These are phyloP conservation scores for Pteropus rufus DNA, from an alignment of 2,797 vertebrate species.

Conservation along the genomic window DNA sequence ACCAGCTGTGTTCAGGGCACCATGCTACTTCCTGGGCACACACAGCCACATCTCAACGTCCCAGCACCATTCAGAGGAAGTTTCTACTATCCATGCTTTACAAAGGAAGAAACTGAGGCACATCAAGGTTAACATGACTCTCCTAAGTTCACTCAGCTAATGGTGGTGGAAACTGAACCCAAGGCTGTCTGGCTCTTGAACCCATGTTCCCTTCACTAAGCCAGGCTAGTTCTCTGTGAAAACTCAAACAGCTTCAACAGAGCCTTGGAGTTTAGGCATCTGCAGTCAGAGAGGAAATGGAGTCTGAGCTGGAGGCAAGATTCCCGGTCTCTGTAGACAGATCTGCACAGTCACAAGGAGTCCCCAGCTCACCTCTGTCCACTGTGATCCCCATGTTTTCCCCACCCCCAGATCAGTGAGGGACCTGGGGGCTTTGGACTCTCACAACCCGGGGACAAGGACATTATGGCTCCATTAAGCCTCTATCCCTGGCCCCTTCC, in stretches of 20 bases:
- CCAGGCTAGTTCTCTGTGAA: background rate
- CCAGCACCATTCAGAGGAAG: background rate
- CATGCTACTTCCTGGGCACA: background rate
- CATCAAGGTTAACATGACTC: background rate
- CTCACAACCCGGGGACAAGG: background rate
- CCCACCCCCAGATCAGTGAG: background rate
- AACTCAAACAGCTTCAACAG: background rate
- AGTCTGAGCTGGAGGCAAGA: background rate
- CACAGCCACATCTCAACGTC: background rate
- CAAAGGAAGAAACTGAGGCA: background rate
- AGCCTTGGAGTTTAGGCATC: background rate
- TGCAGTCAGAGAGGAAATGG: background rate
- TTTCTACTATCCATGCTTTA: background rate
- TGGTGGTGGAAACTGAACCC: background rate
- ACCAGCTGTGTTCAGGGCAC: background rate
- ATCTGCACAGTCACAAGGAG: background rate
- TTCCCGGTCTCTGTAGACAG: background rate
- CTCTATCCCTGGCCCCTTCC: background rate
- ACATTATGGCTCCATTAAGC: background rate
- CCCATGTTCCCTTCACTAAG: background rate
- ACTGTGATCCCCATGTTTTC: background rate
- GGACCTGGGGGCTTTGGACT: background rate
- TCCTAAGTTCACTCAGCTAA: background rate
- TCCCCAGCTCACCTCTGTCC: background rate
- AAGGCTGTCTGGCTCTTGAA: background rate